These are phyloP conservation scores for Protophormia terraenovae DNA, from an alignment of 2,888 invertebrate genomes.

Conservation along the genomic window DNA sequence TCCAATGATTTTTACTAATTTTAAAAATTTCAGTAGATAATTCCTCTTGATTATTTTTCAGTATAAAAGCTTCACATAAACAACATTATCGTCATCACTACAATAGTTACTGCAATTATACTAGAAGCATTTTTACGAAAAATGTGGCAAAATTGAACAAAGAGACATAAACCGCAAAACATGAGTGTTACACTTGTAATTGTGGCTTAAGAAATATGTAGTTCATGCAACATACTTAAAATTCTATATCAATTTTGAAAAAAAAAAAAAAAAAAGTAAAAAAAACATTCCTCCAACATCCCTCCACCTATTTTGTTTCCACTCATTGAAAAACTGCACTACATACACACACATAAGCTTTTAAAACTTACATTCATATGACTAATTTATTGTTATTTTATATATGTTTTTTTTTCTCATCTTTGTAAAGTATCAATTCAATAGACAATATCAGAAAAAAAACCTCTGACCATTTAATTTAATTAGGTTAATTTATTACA, in stretches of 20 bases:
- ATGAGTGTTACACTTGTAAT: slow-evolving; percentile 48
- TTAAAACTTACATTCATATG: background rate
- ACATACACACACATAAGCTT: background rate
- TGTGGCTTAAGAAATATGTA: background rate
- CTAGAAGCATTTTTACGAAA: background rate
- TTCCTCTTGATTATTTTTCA: no score
- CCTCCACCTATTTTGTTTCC: background rate
- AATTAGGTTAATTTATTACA: slow-evolving; percentile 69
- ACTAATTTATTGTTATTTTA: background rate
- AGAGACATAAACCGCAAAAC: slow-evolving; percentile 29
- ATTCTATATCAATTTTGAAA: no score
- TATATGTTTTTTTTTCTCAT: background rate
- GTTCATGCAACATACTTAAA: background rate
- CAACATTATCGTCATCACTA: no score
- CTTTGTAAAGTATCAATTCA: background rate
- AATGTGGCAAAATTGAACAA: background rate
- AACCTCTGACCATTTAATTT: slow-evolving; percentile 59
- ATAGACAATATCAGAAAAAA: background rate
- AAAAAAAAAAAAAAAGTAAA: no score
- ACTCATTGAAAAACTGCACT: background rate
- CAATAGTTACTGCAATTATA: no score
- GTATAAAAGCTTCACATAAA: no score
- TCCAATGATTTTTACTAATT: no score
- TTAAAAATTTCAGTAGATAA: no score
- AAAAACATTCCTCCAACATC: background rate